Evolutionary conservation across 2,888 invertebrate genomes (phyloP), one percentile per base, ranked within the genome.

Genomic region (Cerastis rubricosa): DNA sequence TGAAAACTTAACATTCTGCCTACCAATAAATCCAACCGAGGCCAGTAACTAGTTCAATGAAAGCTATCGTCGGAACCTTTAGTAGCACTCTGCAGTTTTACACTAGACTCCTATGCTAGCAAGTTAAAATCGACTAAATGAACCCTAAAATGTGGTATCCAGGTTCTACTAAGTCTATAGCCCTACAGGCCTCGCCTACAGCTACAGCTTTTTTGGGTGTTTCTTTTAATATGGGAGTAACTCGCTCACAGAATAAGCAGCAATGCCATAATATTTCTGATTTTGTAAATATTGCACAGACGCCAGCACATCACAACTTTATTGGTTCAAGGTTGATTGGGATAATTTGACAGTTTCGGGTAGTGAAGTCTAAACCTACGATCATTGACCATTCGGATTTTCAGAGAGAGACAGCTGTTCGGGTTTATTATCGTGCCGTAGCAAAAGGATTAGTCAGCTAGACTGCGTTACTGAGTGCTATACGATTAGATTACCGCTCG

Each of bases 161-260:
- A 12, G 12, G 12, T 54, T 11, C 22, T 54, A 54, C 9, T 51
- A 49, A 19, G 19, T 49, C 35, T 35, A 35, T 3, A 35, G 35
- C 35, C 35, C 35, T 51, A 54, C n/a, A n/a, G n/a, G 6, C 12
- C 54, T n/a, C 1, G 35, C 47, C 19, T 45, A 22, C 17, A 17
- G 45, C 1, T 14, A 4, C 43, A 12, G 8, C 82, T 79, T 87
- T 87, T 87, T 84, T 81, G 80, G n/a, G 5, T 57, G 6, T 57
- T 51, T 78, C 84, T 84, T 86, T 89, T 90, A 90, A 91, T 87
- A 89, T 91, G 92, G 91, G 92, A 91, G 89, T 84, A 89, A 89
- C 85, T 85, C 84, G 88, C 89, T 92, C 90, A 89, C 90, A 88
- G 90, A 92, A 91, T 89, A 91, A 9, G 19, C 35, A 61, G 2